phyloP scores from a whole-genome alignment of 2,888 invertebrate species.

The Sphaerophoria taeniata region DNA sequence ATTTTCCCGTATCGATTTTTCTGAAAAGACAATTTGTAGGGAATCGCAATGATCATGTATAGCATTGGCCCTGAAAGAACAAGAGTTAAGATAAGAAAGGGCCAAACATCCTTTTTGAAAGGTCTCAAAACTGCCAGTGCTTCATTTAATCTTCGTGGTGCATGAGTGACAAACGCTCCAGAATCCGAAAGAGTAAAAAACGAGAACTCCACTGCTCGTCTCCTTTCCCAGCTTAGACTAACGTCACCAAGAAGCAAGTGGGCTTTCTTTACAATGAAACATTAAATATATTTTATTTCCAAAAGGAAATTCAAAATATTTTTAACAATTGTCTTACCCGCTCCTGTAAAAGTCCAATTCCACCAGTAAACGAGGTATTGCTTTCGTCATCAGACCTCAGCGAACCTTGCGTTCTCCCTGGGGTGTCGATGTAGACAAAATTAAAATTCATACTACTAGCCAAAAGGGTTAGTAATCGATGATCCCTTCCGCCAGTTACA shows the following conservation, averaged over 20 bases:
- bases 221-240: conserved; percentile 88
- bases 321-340: conserved; percentile 83
- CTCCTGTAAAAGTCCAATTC: conserved; percentile 88
- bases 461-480: conserved; percentile 86
- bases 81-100: conserved; percentile 86
- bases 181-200: conserved; percentile 90
- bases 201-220: conserved; percentile 89
- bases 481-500: conserved; percentile 89
- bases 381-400: conserved; percentile 83
- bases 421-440: conserved; percentile 89
- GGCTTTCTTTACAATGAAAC: conserved; percentile 84
- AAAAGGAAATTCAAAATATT: background rate
- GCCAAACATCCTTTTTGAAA: conserved; percentile 91
- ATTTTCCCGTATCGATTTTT: conserved; percentile 69
- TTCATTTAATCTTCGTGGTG: conserved; percentile 89
- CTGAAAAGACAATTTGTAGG: conserved; percentile 79
- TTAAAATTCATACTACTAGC: conserved; percentile 88
- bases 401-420: conserved; percentile 89
- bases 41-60: conserved; percentile 87
- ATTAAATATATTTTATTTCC: conserved; percentile 15
- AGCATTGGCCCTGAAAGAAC: conserved; percentile 88
- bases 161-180: conserved; percentile 90
- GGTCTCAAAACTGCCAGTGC: conserved; percentile 89
- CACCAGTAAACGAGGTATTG: conserved; percentile 88
- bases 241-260: conserved; percentile 90